Conservation (phyloP, 1,140 invertebrate species). For the Nomia melanderi region DNA sequence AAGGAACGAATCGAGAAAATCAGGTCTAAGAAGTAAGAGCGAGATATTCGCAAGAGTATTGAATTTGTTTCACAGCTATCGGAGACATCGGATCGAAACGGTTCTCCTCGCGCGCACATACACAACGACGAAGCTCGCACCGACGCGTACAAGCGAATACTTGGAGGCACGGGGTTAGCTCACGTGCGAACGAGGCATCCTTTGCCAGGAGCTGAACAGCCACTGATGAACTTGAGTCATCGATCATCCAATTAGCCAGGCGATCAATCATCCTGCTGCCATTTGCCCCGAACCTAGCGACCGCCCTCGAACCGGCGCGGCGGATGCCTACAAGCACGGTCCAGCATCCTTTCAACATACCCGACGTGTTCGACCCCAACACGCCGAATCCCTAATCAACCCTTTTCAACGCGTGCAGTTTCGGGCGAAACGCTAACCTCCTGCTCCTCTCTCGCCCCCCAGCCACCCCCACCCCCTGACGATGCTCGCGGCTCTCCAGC, state of each 20-base stretch:
- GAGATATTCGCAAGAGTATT: slow-evolving; percentile 43
- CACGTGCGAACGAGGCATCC: slow-evolving; percentile 64
- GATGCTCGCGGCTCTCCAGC: slow-evolving; percentile 37
- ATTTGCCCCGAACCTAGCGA: slow-evolving; percentile 70
- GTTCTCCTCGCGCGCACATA: slow-evolving; percentile 26
- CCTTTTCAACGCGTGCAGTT: slow-evolving; percentile 81
- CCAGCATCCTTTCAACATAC: slow-evolving; percentile 72
- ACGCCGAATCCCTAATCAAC: slow-evolving; percentile 80
- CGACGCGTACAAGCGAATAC: slow-evolving; percentile 18
- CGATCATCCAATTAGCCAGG: slow-evolving; percentile 80
- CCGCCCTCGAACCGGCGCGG: slow-evolving; percentile 51
- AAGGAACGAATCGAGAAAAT: too few relatives aligned
- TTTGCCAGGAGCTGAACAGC: slow-evolving; percentile 64
- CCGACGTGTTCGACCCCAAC: slow-evolving; percentile 74
- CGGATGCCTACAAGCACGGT: slow-evolving; percentile 68
- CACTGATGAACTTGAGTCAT: slow-evolving; percentile 78
- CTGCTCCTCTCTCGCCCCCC: slow-evolving; percentile 2
- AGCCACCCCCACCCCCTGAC: not conserved
- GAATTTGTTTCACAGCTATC: slow-evolving; percentile 35
- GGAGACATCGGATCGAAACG: slow-evolving; percentile 33
- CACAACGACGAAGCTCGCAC: too few relatives aligned
- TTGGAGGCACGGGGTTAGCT: slow-evolving; percentile 26
- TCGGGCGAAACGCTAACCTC: slow-evolving; percentile 65
- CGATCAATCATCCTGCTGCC: slow-evolving; percentile 78
- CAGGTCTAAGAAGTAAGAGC: not conserved